Percentiles rank a stretch among this genome's conserved stretches.
phyloP scores from a whole-genome alignment of 2,888 invertebrate genomes.

The Philereme vetulata region DNA sequence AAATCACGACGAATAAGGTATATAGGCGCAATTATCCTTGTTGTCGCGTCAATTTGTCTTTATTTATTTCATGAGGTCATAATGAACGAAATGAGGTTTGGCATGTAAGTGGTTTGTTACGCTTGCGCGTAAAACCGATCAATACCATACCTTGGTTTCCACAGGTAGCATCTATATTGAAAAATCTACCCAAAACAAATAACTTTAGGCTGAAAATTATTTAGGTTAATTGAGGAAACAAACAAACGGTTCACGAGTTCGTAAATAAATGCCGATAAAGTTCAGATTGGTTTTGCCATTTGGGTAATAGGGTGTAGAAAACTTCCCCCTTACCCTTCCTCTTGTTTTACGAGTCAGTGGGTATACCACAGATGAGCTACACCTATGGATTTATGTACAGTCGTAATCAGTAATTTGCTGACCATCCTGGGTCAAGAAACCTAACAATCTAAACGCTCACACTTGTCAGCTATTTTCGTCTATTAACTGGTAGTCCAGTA shows the following conservation, averaged over 20 bases:
- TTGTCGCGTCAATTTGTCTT: conserved; percentile 8
- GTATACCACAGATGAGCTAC: conserved; percentile 7
- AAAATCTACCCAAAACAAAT: conserved; percentile 22
- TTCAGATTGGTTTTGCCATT: conserved; percentile 41
- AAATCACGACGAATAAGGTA: conserved; percentile 14
- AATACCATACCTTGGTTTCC: conserved; percentile 54
- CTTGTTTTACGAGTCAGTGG: conserved; percentile 34
- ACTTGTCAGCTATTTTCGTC: too few relatives aligned
- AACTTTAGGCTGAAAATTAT: conserved; percentile 15
- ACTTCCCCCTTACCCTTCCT: conserved; percentile 21
- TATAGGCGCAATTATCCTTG: conserved; percentile 9
- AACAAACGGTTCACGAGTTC: conserved; percentile 51
- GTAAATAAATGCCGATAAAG: conserved; percentile 53
- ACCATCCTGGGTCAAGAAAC: too few relatives aligned
- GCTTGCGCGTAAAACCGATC: conserved; percentile 75
- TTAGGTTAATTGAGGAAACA: conserved; percentile 48
- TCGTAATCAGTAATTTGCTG: too few relatives aligned
- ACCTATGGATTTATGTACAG: too few relatives aligned
- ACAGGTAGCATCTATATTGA: conserved; percentile 38
- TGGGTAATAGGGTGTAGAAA: conserved; percentile 23
- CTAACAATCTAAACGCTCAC: too few relatives aligned
- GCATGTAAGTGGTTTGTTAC: conserved; percentile 42
- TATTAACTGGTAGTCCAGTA: too few relatives aligned
- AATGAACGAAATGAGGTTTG: background rate
- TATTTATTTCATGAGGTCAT: conserved; percentile 10